Evolutionary conservation across 2,113 vertebrate genomes (phyloP), one percentile per base, ranked within the genome.

Genomic region (Gasterosteus aculeatus): DNA sequence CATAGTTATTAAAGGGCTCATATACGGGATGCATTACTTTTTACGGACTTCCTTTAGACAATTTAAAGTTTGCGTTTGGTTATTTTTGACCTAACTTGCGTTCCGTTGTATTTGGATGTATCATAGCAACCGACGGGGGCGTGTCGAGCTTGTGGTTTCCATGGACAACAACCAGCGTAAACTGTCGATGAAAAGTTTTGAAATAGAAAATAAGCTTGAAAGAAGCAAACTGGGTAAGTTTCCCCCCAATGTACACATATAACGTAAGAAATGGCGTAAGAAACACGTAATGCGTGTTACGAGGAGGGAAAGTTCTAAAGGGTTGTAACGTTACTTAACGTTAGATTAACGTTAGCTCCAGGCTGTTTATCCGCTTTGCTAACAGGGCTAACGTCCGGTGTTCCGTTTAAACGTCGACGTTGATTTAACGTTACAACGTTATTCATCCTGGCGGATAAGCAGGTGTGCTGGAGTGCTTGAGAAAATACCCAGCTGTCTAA

Each of bases 41-140:
- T 26, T 14, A 5, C 31, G 0, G 22, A 3, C 56, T 14, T 39
- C 3, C 10, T 53, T 53, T 46, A 9, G 12, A 6, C 2, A 29
- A 26, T 59, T 69, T 11, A 22, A 58, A 4, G 7, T 54, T 57
- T 5, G 54, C 0, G 33, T 69, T 72, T 69, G 1, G 35, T 38
- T 1, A 7, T 46, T 63, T 82, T 70, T 85, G 74, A 76, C 71
- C 74, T 68, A 26, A 6, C 22, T 12, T 33, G 31, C 16, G 10
- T 47, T 47, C 77, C 62, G 77, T 85, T 12, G 2, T 77, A 47
- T 81, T 69, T 75, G 9, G 3, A 0, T 2, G 73, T 67, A 51
- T 82, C 88, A n/a, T 77, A 85, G 86, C 86, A 91, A 88, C 89
- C 54, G 7, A 22, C 14, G 4, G 57, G 15, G 29, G 15, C 8